A percentile compares a stretch with the other conserved stretches of the same genome.
Evolutionary conservation across 2,113 vertebrate genomes (phyloP).

Genomic region (Sisor rabdophorus): DNA sequence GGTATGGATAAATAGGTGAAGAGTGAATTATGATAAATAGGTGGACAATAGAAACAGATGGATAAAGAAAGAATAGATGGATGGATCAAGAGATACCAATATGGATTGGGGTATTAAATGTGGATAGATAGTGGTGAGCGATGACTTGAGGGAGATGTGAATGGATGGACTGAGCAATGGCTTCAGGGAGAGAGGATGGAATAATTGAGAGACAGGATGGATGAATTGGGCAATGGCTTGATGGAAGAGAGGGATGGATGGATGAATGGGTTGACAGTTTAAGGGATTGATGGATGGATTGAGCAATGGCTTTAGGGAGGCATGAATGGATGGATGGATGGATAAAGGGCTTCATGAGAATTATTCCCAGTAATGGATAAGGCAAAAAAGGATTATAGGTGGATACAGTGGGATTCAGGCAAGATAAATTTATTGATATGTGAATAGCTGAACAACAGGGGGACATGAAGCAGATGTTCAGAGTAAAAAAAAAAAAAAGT

Average conservation of each 20-base stretch:
- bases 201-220: slow-evolving; percentile 11
- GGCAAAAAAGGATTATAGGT: background rate
- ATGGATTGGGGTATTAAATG: too few species aligned
- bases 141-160: too few species aligned
- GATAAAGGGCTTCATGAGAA: too few species aligned
- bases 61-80: slow-evolving; percentile 63
- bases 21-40: background rate
- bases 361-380: too few species aligned
- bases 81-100: too few species aligned
- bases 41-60: too few species aligned
- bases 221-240: slow-evolving; percentile 79
- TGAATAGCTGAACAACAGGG: background rate
- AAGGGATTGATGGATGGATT: slow-evolving; percentile 20
- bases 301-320: background rate
- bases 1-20: slow-evolving; percentile 64
- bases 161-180: slow-evolving; percentile 16
- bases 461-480: background rate
- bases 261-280: slow-evolving; percentile 48
- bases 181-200: too few species aligned
- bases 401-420: background rate
- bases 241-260: background rate
- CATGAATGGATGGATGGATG: background rate
- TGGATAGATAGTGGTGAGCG: background rate
- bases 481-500: background rate
- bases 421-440: background rate